These are phyloP conservation scores for Halictus ligatus DNA, from an alignment of 2,888 invertebrate species.

Conservation along the genomic window DNA sequence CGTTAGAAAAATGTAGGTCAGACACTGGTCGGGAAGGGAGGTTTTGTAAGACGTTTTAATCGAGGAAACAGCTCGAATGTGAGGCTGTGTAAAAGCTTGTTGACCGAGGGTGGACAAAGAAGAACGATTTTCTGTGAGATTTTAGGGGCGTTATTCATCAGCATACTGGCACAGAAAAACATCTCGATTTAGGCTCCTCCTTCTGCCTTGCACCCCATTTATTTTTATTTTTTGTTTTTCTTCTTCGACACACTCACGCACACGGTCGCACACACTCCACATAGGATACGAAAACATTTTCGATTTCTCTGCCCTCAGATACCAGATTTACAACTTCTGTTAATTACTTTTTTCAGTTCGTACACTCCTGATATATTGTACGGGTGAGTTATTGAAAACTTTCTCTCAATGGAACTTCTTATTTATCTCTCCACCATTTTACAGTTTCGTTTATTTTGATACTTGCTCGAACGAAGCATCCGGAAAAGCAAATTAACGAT, in stretches of 20 bases:
- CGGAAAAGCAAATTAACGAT: conserved; percentile 9
- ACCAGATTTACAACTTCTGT: background rate
- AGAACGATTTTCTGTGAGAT: conserved; percentile 37
- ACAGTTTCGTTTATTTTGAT: background rate
- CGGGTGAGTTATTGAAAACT: conserved; percentile 5
- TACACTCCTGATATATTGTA: conserved; percentile 4
- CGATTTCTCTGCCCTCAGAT: background rate
- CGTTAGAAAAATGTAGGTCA: conserved; percentile 7
- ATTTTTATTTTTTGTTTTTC: background rate
- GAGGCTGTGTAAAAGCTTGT: background rate
- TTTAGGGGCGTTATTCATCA: conserved; percentile 55
- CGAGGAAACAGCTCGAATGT: conserved; percentile 23
- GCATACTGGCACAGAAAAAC: conserved; percentile 42
- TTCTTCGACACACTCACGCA: background rate
- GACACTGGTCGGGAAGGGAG: background rate
- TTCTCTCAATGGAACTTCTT: background rate
- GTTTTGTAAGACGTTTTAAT: conserved; percentile 28
- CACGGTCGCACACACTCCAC: background rate
- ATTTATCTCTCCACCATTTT: background rate
- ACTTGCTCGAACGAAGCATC: background rate
- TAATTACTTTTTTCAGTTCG: background rate
- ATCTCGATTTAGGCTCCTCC: conserved; percentile 36
- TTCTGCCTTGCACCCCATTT: conserved; percentile 15
- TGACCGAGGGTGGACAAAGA: conserved; percentile 33
- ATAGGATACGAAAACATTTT: background rate